Conservation (phyloP, 2,797 vertebrate genomes). For the Arnoldichthys spilopterus region DNA sequence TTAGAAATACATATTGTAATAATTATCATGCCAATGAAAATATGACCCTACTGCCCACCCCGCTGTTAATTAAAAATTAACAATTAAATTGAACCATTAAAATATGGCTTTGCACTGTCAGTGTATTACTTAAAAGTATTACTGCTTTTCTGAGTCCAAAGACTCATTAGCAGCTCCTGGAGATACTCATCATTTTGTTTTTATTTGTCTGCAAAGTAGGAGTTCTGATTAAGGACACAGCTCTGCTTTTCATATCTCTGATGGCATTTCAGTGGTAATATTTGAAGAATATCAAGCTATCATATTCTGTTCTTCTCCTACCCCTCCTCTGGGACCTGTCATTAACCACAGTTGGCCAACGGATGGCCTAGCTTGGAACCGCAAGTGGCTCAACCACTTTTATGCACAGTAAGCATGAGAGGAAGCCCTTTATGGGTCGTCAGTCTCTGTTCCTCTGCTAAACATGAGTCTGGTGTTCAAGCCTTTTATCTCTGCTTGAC, state of each 20-base stretch:
- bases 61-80: neutral
- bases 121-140: too few species aligned
- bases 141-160: too few species aligned
- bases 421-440: conserved; percentile 70
- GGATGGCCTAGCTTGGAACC: conserved; percentile 20
- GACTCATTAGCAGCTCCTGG: conserved; percentile 9
- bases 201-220: neutral
- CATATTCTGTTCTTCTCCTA: neutral
- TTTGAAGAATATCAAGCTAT: conserved; percentile 16
- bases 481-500: conserved; percentile 76
- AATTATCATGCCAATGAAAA: too few species aligned
- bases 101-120: too few species aligned
- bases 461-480: conserved; percentile 66
- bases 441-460: conserved; percentile 65
- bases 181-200: neutral
- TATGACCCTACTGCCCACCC: too few species aligned
- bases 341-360: neutral
- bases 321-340: neutral
- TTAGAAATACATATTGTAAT: neutral
- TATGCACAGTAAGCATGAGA: conserved; percentile 60
- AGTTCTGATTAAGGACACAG: conserved; percentile 1
- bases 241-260: conserved; percentile 4
- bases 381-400: conserved; percentile 43
- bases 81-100: too few species aligned
- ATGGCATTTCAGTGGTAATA: conserved; percentile 7